A percentile compares a stretch with the other conserved stretches of the same genome.
phyloP scores from a whole-genome alignment of 2,888 invertebrate genomes.

The Rugalucina vietnamica region DNA sequence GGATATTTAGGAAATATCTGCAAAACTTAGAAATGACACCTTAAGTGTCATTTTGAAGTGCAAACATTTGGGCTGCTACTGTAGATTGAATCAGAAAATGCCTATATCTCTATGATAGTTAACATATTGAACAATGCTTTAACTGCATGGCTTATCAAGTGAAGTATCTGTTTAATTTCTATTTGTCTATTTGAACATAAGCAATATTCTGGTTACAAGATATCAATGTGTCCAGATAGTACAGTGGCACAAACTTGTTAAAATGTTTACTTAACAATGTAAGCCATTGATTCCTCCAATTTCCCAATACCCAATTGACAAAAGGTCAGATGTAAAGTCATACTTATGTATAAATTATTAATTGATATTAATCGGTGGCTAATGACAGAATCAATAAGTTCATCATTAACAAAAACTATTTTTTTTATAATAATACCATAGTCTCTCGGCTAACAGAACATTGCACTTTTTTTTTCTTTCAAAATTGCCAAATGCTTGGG shows the following conservation, averaged over 20 bases:
- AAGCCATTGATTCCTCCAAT: not conserved
- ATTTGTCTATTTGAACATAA: not conserved
- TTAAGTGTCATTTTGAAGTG: no score
- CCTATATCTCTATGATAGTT: slow-evolving; percentile 5
- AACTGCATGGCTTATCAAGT: not conserved
- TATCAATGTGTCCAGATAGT: not conserved
- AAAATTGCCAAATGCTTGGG: no score
- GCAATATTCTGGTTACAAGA: not conserved
- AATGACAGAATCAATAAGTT: not conserved
- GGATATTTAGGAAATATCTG: no score
- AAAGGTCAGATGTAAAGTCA: not conserved
- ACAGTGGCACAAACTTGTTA: not conserved
- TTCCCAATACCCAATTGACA: not conserved
- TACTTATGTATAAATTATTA: not conserved
- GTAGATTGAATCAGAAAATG: not conserved
- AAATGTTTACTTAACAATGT: not conserved
- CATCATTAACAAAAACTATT: no score
- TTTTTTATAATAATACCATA: no score
- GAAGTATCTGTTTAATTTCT: slow-evolving; percentile 12
- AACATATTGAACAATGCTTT: slow-evolving; percentile 6
- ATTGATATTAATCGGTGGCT: not conserved
- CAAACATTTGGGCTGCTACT: not conserved
- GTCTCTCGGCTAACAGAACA: no score
- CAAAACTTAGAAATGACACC: no score
- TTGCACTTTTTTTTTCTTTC: no score